phyloP scores from a whole-genome alignment of 1,140 invertebrate species.

The Drosophila persimilis region DNA sequence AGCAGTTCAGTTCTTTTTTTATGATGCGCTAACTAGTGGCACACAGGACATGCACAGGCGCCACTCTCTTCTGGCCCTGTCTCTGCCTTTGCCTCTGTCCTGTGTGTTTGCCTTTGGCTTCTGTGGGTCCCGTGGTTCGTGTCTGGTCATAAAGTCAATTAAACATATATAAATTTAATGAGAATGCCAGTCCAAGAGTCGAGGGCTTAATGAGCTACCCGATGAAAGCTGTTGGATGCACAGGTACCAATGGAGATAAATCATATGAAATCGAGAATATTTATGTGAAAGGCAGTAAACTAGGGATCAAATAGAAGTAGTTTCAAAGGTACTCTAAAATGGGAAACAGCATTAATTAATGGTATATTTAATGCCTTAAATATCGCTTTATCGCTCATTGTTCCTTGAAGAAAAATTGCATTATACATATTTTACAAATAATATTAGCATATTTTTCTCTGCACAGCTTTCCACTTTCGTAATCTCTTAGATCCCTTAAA shows the following conservation, averaged over 20 bases:
- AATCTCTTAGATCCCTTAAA: conserved; percentile 14
- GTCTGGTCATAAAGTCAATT: conserved; percentile 75
- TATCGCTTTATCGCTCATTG: too few relatives aligned
- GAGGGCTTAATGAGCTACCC: conserved; percentile 53
- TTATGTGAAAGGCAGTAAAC: conserved; percentile 7
- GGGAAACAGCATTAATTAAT: too few relatives aligned
- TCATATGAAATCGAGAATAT: conserved; percentile 31
- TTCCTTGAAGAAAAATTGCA: too few relatives aligned
- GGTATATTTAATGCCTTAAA: too few relatives aligned
- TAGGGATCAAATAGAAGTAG: too few relatives aligned
- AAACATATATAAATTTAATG: conserved; percentile 78
- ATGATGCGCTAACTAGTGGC: conserved; percentile 71
- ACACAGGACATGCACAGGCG: conserved; percentile 19
- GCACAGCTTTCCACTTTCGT: too few relatives aligned
- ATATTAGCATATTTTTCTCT: too few relatives aligned
- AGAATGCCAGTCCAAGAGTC: conserved; percentile 31
- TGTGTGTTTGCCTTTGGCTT: conserved; percentile 21
- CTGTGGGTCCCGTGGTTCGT: conserved; percentile 14
- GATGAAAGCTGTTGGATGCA: conserved; percentile 22
- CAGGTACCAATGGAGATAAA: conserved; percentile 27
- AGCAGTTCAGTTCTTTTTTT: conserved; percentile 34
- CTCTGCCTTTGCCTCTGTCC: too few relatives aligned
- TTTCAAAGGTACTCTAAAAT: not conserved
- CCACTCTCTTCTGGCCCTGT: not conserved
- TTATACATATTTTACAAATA: too few relatives aligned